These are phyloP conservation scores for Gymnosoma rotundatum DNA, from an alignment of 2,888 invertebrate species.

Conservation along the genomic window DNA sequence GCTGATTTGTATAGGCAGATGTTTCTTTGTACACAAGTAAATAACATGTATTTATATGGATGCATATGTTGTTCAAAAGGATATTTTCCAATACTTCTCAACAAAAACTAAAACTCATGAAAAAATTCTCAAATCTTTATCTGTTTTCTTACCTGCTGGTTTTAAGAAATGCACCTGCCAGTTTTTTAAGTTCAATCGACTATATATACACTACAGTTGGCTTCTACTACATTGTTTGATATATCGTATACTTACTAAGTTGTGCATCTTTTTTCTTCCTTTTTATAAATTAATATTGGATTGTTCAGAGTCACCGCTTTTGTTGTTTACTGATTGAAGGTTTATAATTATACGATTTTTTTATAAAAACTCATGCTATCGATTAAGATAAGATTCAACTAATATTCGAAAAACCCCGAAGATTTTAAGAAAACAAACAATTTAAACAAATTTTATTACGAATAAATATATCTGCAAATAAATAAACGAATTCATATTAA, in stretches of 20 bases:
- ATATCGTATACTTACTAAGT: background rate
- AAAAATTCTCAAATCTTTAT: background rate
- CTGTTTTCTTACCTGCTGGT: slow-evolving; percentile 46
- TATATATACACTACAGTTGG: background rate
- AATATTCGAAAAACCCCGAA: too few relatives aligned
- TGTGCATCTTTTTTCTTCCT: too few relatives aligned
- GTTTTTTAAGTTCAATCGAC: background rate
- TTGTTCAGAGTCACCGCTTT: too few relatives aligned
- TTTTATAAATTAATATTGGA: too few relatives aligned
- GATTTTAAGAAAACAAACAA: too few relatives aligned
- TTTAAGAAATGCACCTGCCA: slow-evolving; percentile 60
- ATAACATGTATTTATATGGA: background rate
- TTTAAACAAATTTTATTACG: too few relatives aligned
- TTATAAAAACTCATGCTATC: too few relatives aligned
- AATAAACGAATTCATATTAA: too few relatives aligned
- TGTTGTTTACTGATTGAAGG: too few relatives aligned
- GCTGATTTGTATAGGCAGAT: background rate
- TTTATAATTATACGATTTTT: too few relatives aligned
- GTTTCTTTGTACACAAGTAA: background rate
- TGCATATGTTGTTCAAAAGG: background rate
- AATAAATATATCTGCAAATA: too few relatives aligned
- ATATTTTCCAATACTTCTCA: background rate
- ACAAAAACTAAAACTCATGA: background rate
- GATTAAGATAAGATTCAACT: too few relatives aligned
- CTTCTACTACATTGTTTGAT: background rate